A percentile compares a stretch with the other conserved stretches of the same genome.
These are phyloP conservation scores for Hypotaenidia philippensis DNA, from an alignment of 2,797 vertebrate genomes.

Conservation along the genomic window DNA sequence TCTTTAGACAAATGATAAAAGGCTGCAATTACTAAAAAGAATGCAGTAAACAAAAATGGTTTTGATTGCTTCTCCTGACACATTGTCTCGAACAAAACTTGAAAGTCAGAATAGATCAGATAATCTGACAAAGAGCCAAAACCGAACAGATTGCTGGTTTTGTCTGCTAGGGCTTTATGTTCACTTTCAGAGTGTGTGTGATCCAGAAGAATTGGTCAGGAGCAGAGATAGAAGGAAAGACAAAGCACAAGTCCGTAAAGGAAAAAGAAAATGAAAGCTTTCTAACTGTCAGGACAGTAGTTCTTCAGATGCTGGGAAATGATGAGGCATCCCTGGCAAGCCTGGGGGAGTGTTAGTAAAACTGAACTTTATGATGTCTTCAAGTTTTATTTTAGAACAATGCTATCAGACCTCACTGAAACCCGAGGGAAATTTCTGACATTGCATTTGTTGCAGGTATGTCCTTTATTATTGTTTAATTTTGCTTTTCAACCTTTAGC, in stretches of 20 bases:
- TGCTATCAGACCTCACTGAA: conserved; percentile 14
- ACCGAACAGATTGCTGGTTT: neutral
- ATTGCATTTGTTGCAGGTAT: neutral
- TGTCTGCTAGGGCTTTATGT: neutral
- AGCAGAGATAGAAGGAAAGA: neutral
- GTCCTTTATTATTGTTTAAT: conserved; percentile 51
- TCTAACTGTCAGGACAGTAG: neutral
- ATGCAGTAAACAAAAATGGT: neutral
- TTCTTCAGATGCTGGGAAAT: neutral
- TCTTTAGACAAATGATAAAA: conserved; percentile 25
- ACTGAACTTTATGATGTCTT: neutral
- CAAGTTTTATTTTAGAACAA: conserved; percentile 8
- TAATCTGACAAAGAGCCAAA: neutral
- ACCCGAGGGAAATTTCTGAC: neutral
- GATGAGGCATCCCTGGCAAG: neutral
- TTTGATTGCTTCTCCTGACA: conserved; percentile 11
- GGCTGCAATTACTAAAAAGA: conserved; percentile 12
- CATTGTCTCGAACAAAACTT: conserved; percentile 1
- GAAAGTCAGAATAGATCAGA: neutral
- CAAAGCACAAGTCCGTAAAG: neutral
- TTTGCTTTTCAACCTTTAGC: conserved; percentile 15
- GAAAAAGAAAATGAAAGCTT: conserved; percentile 13
- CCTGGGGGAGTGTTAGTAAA: neutral
- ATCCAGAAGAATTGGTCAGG: neutral
- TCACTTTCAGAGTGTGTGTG: neutral